Evolutionary conservation across 2,797 vertebrate species (phyloP).

Genomic region (Lophius americanus): DNA sequence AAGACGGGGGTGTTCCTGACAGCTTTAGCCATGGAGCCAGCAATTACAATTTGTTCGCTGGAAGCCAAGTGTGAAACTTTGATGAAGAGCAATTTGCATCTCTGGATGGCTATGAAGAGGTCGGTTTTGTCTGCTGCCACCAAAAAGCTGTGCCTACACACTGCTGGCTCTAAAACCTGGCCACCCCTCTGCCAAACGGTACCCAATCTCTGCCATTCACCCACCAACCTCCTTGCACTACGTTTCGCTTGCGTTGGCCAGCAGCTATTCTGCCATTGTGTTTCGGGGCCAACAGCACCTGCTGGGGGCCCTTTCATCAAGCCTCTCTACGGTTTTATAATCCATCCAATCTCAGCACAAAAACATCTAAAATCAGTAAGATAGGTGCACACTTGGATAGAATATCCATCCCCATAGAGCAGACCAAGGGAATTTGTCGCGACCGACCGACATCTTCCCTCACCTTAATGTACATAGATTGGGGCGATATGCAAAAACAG

Average conservation of each 20-base stretch:
- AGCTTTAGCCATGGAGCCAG: conserved; percentile 53
- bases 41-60: conserved; percentile 74
- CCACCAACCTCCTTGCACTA: conserved; percentile 66
- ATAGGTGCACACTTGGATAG: background rate
- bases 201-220: conserved; percentile 66
- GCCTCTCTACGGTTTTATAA: conserved; percentile 51
- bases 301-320: conserved; percentile 74
- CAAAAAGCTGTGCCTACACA: conserved; percentile 66
- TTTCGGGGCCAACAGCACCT: conserved; percentile 74
- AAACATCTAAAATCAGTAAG: background rate
- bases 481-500: conserved; percentile 1
- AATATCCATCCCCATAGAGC: conserved; percentile 3
- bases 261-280: conserved; percentile 65
- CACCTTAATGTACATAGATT: background rate
- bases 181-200: conserved; percentile 56
- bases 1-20: conserved; percentile 56
- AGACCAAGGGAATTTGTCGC: background rate
- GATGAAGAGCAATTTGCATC: conserved; percentile 81
- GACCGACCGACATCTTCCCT: background rate
- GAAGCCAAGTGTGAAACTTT: conserved; percentile 80
- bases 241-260: conserved; percentile 45
- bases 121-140: conserved; percentile 72
- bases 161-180: conserved; percentile 60
- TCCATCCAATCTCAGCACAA: conserved; percentile 6
- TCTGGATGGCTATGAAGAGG: conserved; percentile 78